phyloP scores from a whole-genome alignment of 2,797 vertebrate species.

The Falco columbarius region DNA sequence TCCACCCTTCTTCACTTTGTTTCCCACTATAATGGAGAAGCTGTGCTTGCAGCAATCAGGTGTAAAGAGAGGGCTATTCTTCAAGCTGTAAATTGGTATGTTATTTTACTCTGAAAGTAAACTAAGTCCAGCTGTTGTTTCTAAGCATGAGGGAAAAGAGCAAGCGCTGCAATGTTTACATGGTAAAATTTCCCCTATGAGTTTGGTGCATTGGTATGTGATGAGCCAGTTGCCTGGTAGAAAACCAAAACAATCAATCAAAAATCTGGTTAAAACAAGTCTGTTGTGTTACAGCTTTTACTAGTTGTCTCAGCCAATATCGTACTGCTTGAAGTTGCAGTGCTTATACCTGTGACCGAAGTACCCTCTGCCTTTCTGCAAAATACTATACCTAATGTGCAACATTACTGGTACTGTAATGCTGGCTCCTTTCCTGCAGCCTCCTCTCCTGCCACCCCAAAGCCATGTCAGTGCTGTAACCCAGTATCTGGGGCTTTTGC shows the following conservation, averaged over 20 bases:
- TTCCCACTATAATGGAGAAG: neutral
- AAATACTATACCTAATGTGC: neutral
- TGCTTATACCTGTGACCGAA: neutral
- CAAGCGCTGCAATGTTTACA: neutral
- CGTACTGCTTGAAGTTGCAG: neutral
- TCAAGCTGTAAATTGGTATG: neutral
- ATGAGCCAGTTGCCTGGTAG: neutral
- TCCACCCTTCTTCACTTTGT: neutral
- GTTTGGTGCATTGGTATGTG: neutral
- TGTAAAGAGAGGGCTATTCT: neutral
- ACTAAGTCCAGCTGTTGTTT: neutral
- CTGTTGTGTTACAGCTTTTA: neutral
- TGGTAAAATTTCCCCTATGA: neutral
- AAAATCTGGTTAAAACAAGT: neutral
- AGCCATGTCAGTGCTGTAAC: neutral
- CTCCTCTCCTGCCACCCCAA: neutral
- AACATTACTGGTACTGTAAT: neutral
- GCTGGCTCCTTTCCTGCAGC: neutral
- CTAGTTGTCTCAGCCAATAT: neutral
- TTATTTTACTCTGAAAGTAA: neutral
- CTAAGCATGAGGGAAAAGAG: neutral
- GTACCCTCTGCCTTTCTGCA: neutral
- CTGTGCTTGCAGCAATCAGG: neutral
- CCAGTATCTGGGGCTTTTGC: neutral
- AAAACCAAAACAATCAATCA: neutral